Evolutionary conservation across 2,113 vertebrate genomes (phyloP), one percentile per base, ranked within the genome.

Genomic region (Rhombomys opimus): DNA sequence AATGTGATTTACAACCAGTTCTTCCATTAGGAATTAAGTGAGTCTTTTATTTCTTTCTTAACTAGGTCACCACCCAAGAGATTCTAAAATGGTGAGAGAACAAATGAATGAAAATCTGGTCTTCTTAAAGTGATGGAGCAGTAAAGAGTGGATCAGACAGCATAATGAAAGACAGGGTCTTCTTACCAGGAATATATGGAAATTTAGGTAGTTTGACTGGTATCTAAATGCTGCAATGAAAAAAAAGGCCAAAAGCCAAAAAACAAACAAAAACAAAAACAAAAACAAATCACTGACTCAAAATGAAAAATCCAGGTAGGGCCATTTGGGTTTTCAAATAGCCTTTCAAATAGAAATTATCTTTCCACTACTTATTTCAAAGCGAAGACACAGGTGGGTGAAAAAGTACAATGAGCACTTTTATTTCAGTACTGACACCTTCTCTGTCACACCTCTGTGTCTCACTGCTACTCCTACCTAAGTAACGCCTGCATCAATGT

Each of bases 21-120:
- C 91, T 90, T 96, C 32, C 46, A 46, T 90, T 92, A 86, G 72
- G 46, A 94, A 86, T 4, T 2, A 7, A 92, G 65, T 90, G 52
- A 95, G 90, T 73, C 70, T 95, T 97, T 95, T 95, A 95, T 92
- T 92, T 41, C 76, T 90, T 97, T 92, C 46, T 96, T 77, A 93
- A 96, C 93, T 76, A 23, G 92, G 72, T 93, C 85, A 85, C 65
- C n/a, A 95, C 76, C 70, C 70, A 89, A 27, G 41, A 94, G 54
- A 87, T 50, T 92, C 72, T 96, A 77, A 4, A 92, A 50, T 77
- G 27, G 46, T 54, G 95, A 77, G 15, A 94, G 72, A 92, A 50
- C 23, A 50, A 91, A 86, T 67, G n/a, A 91, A 86, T 67, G n/a
- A 92, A 95, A 94, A 86, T 61, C 52, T 50, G 57, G 13, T 73